Percentiles rank a stretch among this genome's conserved stretches.
Conservation (phyloP, 2,113 vertebrate species). For the Lophotis ruficrista region DNA sequence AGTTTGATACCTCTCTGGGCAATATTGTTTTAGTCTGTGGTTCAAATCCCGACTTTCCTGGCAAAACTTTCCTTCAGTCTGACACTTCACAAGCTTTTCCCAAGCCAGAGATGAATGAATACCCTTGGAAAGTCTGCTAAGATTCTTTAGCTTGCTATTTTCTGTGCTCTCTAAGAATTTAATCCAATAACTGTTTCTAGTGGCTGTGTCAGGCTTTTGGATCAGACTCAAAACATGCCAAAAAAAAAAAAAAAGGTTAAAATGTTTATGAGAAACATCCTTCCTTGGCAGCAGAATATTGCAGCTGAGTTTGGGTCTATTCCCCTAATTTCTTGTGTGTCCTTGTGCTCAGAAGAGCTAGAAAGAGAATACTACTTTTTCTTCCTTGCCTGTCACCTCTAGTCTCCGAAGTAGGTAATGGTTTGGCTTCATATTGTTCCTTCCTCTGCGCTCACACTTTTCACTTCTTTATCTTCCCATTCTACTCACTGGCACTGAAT, state of each 20-base stretch:
- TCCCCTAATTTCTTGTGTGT: background rate
- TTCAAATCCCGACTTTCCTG: constrained; percentile 21
- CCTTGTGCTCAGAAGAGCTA: background rate
- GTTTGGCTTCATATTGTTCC: background rate
- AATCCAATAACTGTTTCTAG: constrained; percentile 58
- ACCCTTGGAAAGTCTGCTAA: constrained; percentile 51
- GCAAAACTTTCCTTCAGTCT: constrained; percentile 37
- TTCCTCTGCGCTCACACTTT: background rate
- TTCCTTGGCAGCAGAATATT: background rate
- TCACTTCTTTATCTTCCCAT: background rate
- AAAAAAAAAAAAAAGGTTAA: background rate
- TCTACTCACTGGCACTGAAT: background rate
- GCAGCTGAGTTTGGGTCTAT: background rate
- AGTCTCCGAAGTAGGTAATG: background rate
- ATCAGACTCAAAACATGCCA: background rate
- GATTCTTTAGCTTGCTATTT: constrained; percentile 50
- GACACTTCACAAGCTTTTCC: constrained; percentile 19
- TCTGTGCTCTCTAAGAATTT: constrained; percentile 60
- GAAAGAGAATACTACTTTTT: background rate
- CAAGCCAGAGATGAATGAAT: constrained; percentile 37
- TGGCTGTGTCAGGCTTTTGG: constrained; percentile 41
- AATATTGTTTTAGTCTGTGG: background rate
- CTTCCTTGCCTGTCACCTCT: background rate
- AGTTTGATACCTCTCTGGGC: background rate
- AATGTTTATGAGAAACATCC: background rate